Evolutionary conservation across 2,797 vertebrate species (phyloP).

Genomic region (Silurus aristotelis): DNA sequence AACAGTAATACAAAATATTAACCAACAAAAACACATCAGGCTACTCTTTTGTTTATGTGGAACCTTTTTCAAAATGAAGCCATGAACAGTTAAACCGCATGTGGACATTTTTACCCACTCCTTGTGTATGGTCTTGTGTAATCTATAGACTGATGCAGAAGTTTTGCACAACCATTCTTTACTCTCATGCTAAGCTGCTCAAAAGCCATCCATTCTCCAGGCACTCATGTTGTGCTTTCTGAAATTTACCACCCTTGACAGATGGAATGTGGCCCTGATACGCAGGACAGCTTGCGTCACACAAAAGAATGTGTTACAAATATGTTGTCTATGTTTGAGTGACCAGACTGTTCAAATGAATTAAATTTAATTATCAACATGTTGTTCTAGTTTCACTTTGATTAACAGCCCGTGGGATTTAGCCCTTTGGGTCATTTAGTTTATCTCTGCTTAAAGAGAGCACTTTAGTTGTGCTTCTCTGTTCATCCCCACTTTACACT

Average conservation of each 20-base stretch:
- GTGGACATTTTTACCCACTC: neutral
- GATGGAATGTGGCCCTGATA: constrained; percentile 20
- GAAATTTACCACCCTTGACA: constrained; percentile 17
- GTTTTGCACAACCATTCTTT: neutral
- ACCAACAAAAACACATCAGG: neutral
- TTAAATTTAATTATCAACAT: neutral
- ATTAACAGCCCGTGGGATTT: neutral
- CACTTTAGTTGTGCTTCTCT: neutral
- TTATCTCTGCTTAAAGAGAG: neutral
- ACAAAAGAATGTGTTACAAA: neutral
- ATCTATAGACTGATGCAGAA: neutral
- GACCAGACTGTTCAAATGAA: neutral
- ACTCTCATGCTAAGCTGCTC: neutral
- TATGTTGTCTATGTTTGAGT: neutral
- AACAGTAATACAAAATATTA: neutral
- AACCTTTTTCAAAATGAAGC: neutral
- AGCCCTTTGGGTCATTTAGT: neutral
- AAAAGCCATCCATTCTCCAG: neutral
- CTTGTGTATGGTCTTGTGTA: neutral
- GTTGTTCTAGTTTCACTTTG: neutral
- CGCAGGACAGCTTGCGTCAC: neutral
- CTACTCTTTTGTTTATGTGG: neutral
- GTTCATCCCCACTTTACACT: neutral
- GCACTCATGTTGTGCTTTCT: neutral
- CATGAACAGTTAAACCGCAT: neutral